Base-by-base conservation (phyloP, 2,888 invertebrate genomes). In the Mesoligia furuncula region DNA sequence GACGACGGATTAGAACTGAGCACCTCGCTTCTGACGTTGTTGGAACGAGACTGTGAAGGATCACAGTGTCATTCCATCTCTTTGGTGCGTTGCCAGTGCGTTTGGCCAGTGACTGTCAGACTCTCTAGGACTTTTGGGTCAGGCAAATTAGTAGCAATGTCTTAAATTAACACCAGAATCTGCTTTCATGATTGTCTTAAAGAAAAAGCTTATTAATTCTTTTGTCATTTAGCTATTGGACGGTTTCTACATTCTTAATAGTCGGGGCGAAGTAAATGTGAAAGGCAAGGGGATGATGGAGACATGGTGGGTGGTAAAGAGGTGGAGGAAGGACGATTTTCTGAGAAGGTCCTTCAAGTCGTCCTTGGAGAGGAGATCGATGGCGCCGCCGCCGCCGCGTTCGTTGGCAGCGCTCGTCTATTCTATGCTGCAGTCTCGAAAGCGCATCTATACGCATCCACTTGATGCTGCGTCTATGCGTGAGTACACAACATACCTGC, bases 251-350 rank as follows among this genome's bases (percentile, higher is more conserved):
- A 97, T 97, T 84, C 95, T 98, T 64, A 97, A 98, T 89, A 97
- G 97, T 90, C 97, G 99, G 24, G 99, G 99, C 0, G 96, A 97
- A 78, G 98, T 99, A 78, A 98, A 98, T 80, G 99, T 99, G 51
- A 99, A 99, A 93, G 99, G 99, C 77, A 99, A 99, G 94, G 99
- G 99, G 0, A 98, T 98, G 86, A 99, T 99, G 99, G 98, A 98
- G 94, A 99, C 99, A 13, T 99, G 98, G 95, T 99, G 98, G 96
- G 98, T 99, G 74, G 95, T 98, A 73, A 65, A 67, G 57, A 75
- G n/a, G n/a, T n/a, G n/a, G n/a, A n/a, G n/a, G n/a, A n/a, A n/a
- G n/a, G n/a, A n/a, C n/a, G n/a, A n/a, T n/a, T n/a, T n/a, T n/a
- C n/a, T n/a, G n/a, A n/a, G n/a, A n/a, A n/a, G n/a, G n/a, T n/a